Evolutionary conservation across 1,140 invertebrate species (phyloP).

Genomic region (Melitaea cinxia): DNA sequence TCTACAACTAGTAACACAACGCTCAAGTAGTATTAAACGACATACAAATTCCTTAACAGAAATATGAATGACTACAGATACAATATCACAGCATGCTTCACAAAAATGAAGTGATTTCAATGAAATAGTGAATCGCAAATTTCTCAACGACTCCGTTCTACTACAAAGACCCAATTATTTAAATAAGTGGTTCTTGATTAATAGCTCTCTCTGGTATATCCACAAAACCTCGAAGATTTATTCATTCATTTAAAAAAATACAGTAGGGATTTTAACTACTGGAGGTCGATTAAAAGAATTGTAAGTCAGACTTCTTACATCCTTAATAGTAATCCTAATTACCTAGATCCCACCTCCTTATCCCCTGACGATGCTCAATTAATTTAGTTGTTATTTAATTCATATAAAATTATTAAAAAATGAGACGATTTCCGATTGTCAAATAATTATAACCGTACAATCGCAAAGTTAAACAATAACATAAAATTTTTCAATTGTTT

Average conservation of each 20-base stretch:
- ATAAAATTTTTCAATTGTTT: too few relatives aligned
- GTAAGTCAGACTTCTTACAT: too few relatives aligned
- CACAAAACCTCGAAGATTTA: not conserved
- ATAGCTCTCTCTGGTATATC: not conserved
- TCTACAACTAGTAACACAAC: not conserved
- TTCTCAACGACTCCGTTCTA: not conserved
- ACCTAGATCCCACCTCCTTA: too few relatives aligned
- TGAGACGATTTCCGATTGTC: too few relatives aligned
- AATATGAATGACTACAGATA: conserved; percentile 31
- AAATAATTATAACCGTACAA: not conserved
- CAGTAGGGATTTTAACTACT: too few relatives aligned
- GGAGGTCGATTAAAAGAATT: too few relatives aligned
- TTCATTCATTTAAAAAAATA: too few relatives aligned
- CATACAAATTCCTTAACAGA: conserved; percentile 11
- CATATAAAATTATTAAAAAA: too few relatives aligned
- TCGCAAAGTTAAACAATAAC: too few relatives aligned
- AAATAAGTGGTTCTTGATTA: not conserved
- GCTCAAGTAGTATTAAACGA: not conserved
- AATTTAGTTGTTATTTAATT: too few relatives aligned
- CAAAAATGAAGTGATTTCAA: not conserved
- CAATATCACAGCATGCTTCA: conserved; percentile 37
- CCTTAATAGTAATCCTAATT: too few relatives aligned
- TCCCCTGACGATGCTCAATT: too few relatives aligned
- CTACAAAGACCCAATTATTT: not conserved
- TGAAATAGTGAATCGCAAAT: not conserved